Percentiles rank a stretch among this genome's conserved stretches.
phyloP scores from a whole-genome alignment of 2,797 vertebrate genomes.

The Crypturellus tataupa region DNA sequence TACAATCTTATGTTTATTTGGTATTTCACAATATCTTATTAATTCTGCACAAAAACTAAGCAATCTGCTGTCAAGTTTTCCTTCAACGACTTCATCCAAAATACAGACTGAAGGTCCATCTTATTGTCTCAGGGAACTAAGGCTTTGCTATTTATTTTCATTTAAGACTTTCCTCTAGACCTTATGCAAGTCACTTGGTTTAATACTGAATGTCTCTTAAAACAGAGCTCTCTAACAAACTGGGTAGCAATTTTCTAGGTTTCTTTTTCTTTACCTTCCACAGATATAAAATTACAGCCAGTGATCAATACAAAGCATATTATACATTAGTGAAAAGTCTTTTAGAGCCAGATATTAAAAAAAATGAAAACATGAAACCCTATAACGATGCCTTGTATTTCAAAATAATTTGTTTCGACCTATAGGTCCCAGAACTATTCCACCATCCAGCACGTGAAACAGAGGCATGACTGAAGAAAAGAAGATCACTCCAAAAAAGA shows the following conservation, averaged over 20 bases:
- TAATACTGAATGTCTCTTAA: neutral
- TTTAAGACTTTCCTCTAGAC: neutral
- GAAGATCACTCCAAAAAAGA: neutral
- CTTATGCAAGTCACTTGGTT: neutral
- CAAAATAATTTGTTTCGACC: neutral
- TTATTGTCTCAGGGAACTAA: neutral
- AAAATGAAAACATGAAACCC: neutral
- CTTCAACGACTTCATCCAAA: neutral
- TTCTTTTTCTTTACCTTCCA: neutral
- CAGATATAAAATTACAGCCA: neutral
- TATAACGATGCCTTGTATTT: neutral
- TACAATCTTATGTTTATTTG: neutral
- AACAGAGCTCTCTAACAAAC: neutral
- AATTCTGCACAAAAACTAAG: neutral
- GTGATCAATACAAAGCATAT: neutral
- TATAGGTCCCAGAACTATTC: rapidly evolving
- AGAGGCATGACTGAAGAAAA: rapidly evolving
- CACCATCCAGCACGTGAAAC: neutral
- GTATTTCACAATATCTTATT: neutral
- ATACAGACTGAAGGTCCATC: neutral
- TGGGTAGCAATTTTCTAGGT: neutral
- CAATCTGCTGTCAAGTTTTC: neutral
- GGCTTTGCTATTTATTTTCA: neutral
- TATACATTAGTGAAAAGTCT: neutral
- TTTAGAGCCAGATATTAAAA: neutral